Evolutionary conservation across 1,140 invertebrate species (phyloP).

Genomic region (Trichonephila clavata): DNA sequence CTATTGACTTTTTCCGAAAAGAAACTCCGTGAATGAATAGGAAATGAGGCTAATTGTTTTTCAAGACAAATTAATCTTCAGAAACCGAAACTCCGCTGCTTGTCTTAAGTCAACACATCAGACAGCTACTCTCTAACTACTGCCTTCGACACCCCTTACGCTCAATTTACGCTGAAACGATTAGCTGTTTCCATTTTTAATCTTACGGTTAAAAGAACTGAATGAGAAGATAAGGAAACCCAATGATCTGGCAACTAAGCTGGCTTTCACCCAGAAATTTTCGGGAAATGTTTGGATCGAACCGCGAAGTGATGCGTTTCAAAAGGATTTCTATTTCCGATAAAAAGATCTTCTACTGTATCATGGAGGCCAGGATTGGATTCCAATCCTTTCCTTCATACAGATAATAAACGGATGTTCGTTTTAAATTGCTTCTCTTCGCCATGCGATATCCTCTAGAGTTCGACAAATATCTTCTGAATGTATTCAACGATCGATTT

Average conservation of each 20-base stretch:
- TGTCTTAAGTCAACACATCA: slow-evolving; percentile 10
- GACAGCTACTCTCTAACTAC: neutral
- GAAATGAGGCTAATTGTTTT: neutral
- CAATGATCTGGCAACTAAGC: slow-evolving; percentile 13
- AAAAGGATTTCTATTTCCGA: slow-evolving; percentile 16
- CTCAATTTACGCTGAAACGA: neutral
- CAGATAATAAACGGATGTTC: slow-evolving; percentile 44
- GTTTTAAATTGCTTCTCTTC: slow-evolving; percentile 23
- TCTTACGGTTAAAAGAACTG: slow-evolving; percentile 31
- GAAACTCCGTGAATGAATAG: neutral
- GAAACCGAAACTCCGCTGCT: neutral
- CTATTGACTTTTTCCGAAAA: too few species aligned
- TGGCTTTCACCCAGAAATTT: slow-evolving; percentile 33
- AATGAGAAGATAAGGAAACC: slow-evolving; percentile 10
- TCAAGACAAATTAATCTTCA: neutral
- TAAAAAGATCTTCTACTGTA: neutral
- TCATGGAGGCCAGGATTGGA: neutral
- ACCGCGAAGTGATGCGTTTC: slow-evolving; percentile 1
- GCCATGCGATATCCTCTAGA: neutral
- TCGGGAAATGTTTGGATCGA: slow-evolving; percentile 28
- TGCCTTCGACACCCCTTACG: neutral
- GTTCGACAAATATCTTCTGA: neutral
- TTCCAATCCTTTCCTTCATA: slow-evolving; percentile 8
- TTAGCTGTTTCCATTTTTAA: slow-evolving; percentile 30
- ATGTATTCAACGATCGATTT: neutral